phyloP scores from a whole-genome alignment of 2,113 vertebrate species.

The Mormyrus lacerda region DNA sequence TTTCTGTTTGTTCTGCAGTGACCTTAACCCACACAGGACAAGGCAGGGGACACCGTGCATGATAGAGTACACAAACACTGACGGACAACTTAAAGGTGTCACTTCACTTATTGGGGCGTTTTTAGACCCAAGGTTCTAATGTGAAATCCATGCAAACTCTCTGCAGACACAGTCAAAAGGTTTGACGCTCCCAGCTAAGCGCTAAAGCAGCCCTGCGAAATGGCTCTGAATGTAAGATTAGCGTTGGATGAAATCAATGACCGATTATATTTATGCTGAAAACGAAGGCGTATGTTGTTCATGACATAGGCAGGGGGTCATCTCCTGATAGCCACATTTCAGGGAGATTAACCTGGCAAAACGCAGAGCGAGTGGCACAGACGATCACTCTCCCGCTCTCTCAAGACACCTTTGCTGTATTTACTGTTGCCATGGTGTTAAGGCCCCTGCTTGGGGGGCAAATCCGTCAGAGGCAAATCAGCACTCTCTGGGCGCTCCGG shows the following conservation, averaged over 20 bases:
- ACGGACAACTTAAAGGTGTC: not conserved
- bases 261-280: not conserved
- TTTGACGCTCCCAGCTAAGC: not conserved
- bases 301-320: not conserved
- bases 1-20: not conserved
- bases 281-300: not conserved
- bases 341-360: not conserved
- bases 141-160: not conserved
- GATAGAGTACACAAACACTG: not conserved
- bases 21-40: not conserved
- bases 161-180: not conserved
- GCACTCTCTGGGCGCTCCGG: not conserved
- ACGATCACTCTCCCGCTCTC: not conserved
- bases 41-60: not conserved
- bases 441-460: not conserved
- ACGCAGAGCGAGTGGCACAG: not conserved
- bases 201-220: not conserved
- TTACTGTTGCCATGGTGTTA: not conserved
- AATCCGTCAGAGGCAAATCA: not conserved
- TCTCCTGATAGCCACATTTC: not conserved
- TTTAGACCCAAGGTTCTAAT: not conserved
- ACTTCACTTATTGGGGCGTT: not conserved
- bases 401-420: not conserved
- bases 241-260: not conserved
- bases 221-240: not conserved